These are phyloP conservation scores for Calephelis nemesis DNA, from an alignment of 1,140 invertebrate genomes.

Conservation along the genomic window DNA sequence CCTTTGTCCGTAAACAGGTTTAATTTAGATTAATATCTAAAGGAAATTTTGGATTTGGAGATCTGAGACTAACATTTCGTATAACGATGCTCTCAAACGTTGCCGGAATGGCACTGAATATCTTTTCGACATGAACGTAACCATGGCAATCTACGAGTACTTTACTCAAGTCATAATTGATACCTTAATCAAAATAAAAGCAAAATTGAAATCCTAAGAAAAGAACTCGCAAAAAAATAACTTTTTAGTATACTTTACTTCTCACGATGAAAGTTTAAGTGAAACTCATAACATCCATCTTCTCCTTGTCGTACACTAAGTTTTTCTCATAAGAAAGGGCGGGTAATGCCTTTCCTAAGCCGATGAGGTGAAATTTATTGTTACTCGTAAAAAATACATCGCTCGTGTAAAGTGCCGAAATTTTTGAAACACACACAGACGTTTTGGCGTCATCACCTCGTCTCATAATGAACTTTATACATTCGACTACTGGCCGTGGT, in stretches of 20 bases:
- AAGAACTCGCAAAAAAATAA: neutral
- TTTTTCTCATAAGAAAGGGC: constrained; percentile 49
- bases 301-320: constrained; percentile 42
- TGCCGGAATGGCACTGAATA: too few relatives aligned
- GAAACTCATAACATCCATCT: constrained; percentile 22
- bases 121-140: too few relatives aligned
- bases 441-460: constrained; percentile 29
- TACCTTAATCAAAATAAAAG: neutral
- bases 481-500: constrained; percentile 16
- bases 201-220: neutral
- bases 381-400: constrained; percentile 52
- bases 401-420: constrained; percentile 38
- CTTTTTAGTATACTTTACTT: constrained; percentile 11
- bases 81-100: too few relatives aligned
- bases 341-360: constrained; percentile 43
- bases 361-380: constrained; percentile 56
- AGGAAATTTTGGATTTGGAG: too few relatives aligned
- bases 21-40: too few relatives aligned
- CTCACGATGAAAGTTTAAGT: constrained; percentile 10
- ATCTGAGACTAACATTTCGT: too few relatives aligned
- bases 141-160: too few relatives aligned
- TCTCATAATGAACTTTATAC: constrained; percentile 42
- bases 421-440: constrained; percentile 35
- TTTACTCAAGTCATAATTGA: too few relatives aligned
- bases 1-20: too few relatives aligned